Evolutionary conservation across 2,888 invertebrate species (phyloP), one percentile per base, ranked within the genome.

Genomic region (Cinara cedri): DNA sequence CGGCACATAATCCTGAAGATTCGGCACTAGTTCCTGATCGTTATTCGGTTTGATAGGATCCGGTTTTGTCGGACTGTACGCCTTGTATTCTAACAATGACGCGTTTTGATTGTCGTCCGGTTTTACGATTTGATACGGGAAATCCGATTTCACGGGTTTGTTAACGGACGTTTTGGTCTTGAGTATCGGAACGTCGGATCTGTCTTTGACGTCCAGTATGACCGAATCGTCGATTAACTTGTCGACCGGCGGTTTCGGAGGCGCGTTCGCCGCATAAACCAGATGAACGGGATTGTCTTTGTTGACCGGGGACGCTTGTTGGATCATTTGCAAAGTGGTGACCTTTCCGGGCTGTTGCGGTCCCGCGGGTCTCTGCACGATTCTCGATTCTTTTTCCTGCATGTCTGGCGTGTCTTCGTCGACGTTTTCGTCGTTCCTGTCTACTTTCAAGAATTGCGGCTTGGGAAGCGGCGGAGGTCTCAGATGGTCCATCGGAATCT

Each of bases 321-420:
- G 91, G 65, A 91, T 87, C 91, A 91, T 91, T 85, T 91, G 91
- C 49, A 91, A 84, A 0, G 91, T 91, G 14, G 91, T 89, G 0
- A 91, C 89, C 81, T 87, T 87, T 0, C 88, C 66, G 0, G 74
- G 81, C 16, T 51, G 81, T 11, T 51, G 80, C 13, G 72, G 72
- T 14, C 57, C 72, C 34, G 57, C 72, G 8, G 65, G 13, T 26
- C 26, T 74, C 14, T 81, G 81, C 21, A 66, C 57, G 16, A 74
- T 82, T 72, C 75, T 81, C 42, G 78, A 76, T 63, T 80, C 72
- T 42, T 80, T 80, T 62, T 81, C 80, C 0, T 81, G 81, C 16
- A 66, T 46, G 8, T 74, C 74, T 1, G 46, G 2, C 21, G 49
- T 72, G 57, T 81, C 81, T 19, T 72, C 81, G 46, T 82, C 82